Evolutionary conservation across 2,797 vertebrate species (phyloP), one percentile per base, ranked within the genome.

Genomic region (Tragopan temminckii): DNA sequence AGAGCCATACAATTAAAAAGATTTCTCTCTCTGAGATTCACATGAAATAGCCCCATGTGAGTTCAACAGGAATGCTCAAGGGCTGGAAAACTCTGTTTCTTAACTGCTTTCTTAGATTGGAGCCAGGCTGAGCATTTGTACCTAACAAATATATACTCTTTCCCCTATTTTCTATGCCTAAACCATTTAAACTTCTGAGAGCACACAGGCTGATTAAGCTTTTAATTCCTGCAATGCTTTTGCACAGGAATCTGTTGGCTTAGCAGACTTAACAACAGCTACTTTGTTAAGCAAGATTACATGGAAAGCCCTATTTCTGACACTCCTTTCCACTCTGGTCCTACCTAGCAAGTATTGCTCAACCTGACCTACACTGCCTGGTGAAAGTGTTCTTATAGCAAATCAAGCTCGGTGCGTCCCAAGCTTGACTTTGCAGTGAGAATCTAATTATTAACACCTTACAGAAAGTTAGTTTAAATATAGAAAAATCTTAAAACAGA

Each of bases 181-280:
- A 93, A 92, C 66, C 72, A 80, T 68, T 87, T 78, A 71, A 94
- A 96, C 80, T 89, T 71, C 45, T 80, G 64, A 53, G 50, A 88
- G 72, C 20, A 21, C 83, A 92, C 64, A 61, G 90, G 86, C 67
- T 0, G 0, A 66, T 89, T 93, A 94, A 95, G 91, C 91, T 93
- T 72, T 94, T 95, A 95, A 96, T 94, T 93, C 94, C 80, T 31
- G 72, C 38, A 5, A 59, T 69, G 82, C 59, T 89, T 80, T 93
- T 81, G 72, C 85, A 80, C 50, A 88, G 62, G 81, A 91, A 93
- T 83, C 94, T 66, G 24, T 68, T 93, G 77, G 95, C 82, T 94
- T 94, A 95, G 91, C 2, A 80, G 50, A 55, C 72, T 79, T 71
- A 93, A 94, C 91, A 96, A 92, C 69, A 14, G 71, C 58, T 88